phyloP scores from a whole-genome alignment of 2,113 vertebrate genomes.

The Platanista minor region DNA sequence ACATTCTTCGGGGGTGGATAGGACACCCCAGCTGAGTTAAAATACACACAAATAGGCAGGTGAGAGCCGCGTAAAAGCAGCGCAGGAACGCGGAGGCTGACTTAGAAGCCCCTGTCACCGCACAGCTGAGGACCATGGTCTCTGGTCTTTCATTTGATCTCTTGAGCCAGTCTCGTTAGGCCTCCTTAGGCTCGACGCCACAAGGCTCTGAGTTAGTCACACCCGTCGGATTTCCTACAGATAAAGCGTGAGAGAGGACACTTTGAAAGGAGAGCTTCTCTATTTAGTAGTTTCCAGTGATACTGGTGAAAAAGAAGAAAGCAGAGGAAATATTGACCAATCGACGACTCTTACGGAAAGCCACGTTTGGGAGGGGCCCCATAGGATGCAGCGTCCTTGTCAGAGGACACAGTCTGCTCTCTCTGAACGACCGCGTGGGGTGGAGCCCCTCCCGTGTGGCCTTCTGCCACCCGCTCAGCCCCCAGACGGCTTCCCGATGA shows the following conservation, averaged over 20 bases:
- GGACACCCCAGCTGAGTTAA: neutral
- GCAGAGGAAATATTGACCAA: neutral
- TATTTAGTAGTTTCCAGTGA: neutral
- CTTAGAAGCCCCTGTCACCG: neutral
- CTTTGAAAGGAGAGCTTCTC: neutral
- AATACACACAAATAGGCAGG: neutral
- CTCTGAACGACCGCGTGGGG: neutral
- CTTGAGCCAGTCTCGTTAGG: neutral
- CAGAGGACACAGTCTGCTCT: neutral
- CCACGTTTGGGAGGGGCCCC: neutral
- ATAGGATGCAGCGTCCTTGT: neutral
- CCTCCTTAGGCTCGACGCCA: no score
- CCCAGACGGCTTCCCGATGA: no score
- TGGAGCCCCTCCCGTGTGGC: neutral
- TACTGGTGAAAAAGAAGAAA: neutral
- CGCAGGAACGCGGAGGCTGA: accelerated
- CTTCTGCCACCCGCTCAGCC: neutral
- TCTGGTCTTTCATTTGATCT: neutral
- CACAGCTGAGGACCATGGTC: neutral
- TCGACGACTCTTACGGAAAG: neutral
- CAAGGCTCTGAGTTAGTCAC: neutral
- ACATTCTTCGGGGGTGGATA: neutral
- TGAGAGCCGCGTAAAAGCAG: neutral
- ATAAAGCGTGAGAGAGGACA: neutral
- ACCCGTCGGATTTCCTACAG: neutral